Base-by-base conservation (phyloP, 2,888 invertebrate species). In the Poecilus cupreus region DNA sequence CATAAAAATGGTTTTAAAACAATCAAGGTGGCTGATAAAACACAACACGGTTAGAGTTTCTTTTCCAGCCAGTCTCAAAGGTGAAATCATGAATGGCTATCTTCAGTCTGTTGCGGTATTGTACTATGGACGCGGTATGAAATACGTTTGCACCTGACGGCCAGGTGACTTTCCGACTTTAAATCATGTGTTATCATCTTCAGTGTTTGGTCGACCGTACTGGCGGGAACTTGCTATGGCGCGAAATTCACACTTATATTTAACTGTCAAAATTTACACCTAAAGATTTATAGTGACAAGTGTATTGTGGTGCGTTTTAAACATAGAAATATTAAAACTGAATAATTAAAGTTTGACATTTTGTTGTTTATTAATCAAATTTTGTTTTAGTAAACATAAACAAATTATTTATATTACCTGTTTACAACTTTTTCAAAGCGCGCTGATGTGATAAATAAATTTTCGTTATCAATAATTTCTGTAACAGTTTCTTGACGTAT, bases 21-120 rank as follows among this genome's bases (percentile, higher is more conserved):
- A 68, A 68, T 68, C 37, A 37, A 68, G 37, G 11, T 32, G 13
- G 32, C 37, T 68, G 64, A 68, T 68, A 68, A 68, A 8, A 18
- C 16, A 32, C 37, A 68, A 68, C 64, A 68, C 64, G 64, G 64
- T 68, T 68, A 68, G 64, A 37, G 32, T 68, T 68, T 68, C 64
- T 68, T 68, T 68, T 68, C 64, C 37, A 68, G 37, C 18, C 51
- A 24, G 60, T 26, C 13, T 24, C 60, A 72, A 43, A 70, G 72
- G 72, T 43, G 72, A 72, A 72, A 72, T 72, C 49, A 46, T 72
- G 24, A 60, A 60, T 60, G 60, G 37, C 46, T 72, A 43, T 46
- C 49, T 13, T 43, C 72, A 46, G 46, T 46, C 72, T 72, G 22
- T 72, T 13, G 24, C 24, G 10, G 72, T 72, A 49, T 46, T 72